Evolutionary conservation across 2,888 invertebrate genomes (phyloP), one percentile per base, ranked within the genome.

Genomic region (Aricia artaxerxes): DNA sequence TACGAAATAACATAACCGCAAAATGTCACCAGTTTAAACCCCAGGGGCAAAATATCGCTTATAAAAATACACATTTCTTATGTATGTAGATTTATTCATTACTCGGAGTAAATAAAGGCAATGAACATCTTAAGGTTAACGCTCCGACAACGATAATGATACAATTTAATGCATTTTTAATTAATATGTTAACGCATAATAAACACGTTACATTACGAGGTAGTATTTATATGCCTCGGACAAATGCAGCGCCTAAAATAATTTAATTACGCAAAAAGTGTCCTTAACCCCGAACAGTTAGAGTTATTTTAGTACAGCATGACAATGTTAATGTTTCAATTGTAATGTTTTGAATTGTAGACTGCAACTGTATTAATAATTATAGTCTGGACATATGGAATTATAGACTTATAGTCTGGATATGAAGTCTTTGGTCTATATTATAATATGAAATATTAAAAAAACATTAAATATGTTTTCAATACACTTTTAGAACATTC

Each of bases 161-260:
- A 64, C 64, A 13, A 69, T 69, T 69, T 5, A 69, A 69, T 69
- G 35, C 35, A 64, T 31, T 11, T 38, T 69, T 31, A 64, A 64
- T 64, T 69, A 35, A 69, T 69, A 13, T 13, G 69, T 35, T 69
- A 35, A 69, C 35, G 35, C 35, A 38, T 38, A 35, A 35, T 69
- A 69, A 69, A 69, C 69, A 35, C 13, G 4, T 35, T 35, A 35
- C 11, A 69, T 69, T 69, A 69, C 24, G 5, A 35, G 16, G 5
- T 31, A 64, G 31, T 13, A 69, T 69, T 69, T 13, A 69, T 31
- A 35, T 35, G 13, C 13, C 4, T 31, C 9, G 31, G 69, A 69
- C 64, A 69, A 69, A 35, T 69, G 69, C 35, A 35, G 13, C 69
- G 69, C 31, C 69, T 69, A 13, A 69, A 69, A 69, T 69, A 69